Evolutionary conservation across 2,888 invertebrate genomes (phyloP).

Genomic region (Chesias legatella): DNA sequence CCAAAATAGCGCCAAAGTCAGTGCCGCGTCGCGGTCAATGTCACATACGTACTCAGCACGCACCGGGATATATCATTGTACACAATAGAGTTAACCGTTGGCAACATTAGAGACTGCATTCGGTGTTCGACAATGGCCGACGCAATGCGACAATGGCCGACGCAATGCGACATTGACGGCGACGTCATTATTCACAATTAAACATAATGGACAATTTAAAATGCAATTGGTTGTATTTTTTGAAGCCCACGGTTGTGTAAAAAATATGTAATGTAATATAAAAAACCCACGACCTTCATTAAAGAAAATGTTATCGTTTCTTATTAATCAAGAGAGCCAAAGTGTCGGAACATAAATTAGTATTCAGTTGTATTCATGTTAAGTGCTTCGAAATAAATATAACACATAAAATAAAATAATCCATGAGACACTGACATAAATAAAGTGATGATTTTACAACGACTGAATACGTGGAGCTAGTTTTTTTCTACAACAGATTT

Average conservation of each 20-base stretch:
- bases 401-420: slow-evolving; percentile 34
- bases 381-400: slow-evolving; percentile 46
- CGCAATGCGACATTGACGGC: slow-evolving; percentile 60
- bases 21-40: slow-evolving; percentile 85
- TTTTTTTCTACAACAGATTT: slow-evolving; percentile 77
- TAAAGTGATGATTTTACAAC: slow-evolving; percentile 46
- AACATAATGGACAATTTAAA: slow-evolving; percentile 31
- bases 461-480: slow-evolving; percentile 65
- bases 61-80: slow-evolving; percentile 4
- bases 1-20: slow-evolving; percentile 79
- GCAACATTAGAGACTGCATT: neutral
- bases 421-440: slow-evolving; percentile 56
- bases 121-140: slow-evolving; percentile 21
- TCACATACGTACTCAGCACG: slow-evolving; percentile 47
- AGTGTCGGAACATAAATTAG: slow-evolving; percentile 46
- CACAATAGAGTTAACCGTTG: slow-evolving; percentile 6
- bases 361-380: slow-evolving; percentile 42
- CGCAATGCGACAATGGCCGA: slow-evolving; percentile 34
- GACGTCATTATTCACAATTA: slow-evolving; percentile 44
- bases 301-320: slow-evolving; percentile 44
- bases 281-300: slow-evolving; percentile 57
- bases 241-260: slow-evolving; percentile 48
- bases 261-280: slow-evolving; percentile 37
- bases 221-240: slow-evolving; percentile 35
- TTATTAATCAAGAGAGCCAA: slow-evolving; percentile 38